Percentiles rank a stretch among this genome's conserved stretches.
Evolutionary conservation across 2,113 vertebrate species (phyloP).

Genomic region (Diglossa brunneiventris): DNA sequence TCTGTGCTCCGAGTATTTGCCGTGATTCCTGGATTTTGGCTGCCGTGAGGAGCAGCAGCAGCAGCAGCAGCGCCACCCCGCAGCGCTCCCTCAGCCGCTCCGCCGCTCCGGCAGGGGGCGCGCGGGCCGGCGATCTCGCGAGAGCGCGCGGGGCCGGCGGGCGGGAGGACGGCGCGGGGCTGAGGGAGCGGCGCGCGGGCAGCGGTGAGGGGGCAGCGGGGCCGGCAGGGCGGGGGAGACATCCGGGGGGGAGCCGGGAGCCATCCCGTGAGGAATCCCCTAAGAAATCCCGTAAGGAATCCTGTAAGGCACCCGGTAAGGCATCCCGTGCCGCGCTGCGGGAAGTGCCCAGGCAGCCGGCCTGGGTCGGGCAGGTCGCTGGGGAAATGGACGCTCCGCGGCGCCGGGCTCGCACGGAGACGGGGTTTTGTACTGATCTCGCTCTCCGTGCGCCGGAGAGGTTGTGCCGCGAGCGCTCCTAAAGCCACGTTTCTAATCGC

Average conservation of each 20-base stretch:
- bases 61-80: not conserved
- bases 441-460: not conserved
- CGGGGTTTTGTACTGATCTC: not conserved
- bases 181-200: not conserved
- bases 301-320: fast-evolving
- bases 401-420: not conserved
- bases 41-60: not conserved
- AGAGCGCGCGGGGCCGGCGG: not conserved
- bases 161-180: not conserved
- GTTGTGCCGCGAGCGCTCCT: not conserved
- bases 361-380: not conserved
- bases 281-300: not conserved
- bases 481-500: not conserved
- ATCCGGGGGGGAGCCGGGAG: not conserved
- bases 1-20: not conserved
- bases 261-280: not conserved
- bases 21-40: not conserved
- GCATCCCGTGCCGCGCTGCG: not conserved
- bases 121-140: not conserved
- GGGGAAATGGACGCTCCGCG: not conserved
- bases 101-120: not conserved
- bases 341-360: not conserved
- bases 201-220: not conserved
- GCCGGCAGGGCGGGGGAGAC: not conserved
- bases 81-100: not conserved